Evolutionary conservation across 1,140 invertebrate genomes (phyloP), one percentile per base, ranked within the genome.

Genomic region (Mizuhopecten yessoensis): DNA sequence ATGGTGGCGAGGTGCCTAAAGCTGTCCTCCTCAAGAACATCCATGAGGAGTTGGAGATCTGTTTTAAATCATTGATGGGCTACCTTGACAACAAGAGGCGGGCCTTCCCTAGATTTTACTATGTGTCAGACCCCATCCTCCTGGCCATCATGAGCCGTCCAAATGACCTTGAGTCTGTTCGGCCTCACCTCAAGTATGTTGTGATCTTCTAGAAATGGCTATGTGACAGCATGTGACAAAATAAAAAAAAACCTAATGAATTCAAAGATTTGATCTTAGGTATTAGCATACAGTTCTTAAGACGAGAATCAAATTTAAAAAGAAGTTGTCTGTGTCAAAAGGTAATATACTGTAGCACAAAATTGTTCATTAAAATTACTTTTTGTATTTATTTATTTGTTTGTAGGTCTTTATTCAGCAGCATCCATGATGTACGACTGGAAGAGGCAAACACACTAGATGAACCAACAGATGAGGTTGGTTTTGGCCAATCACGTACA

Each of bases 11-110:
- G 90, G 95, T 96, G 17, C 95, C 96, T 0, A 96, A 96, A 90
- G 94, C 94, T 86, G 95, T 96, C 33, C 94, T 96, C 33, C 93
- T 96, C 13, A 93, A 95, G 20, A 95, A 96, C 88, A 96, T 97
- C 20, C 94, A 96, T 91, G 96, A 97, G 92, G 96, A 96, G 90
- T 90, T 96, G 42, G 96, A 97, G 92, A 96, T 96, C 86, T 97
- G 96, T 92, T 96, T 96, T 92, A 96, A 96, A 89, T 96, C 96
- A 13, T 92, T 97, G 15, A 91, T 95, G 87, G 94, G 92, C 45
- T 97, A 96, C 93, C 93, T 97, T 45, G 96, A 97, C 93, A 95
- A 95, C 93, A 97, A 97, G 90, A 94, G 96, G 39, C 91, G 94
- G 45, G 90, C 94, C 11, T 97, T 97, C 93, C 96, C 96, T 17